These are phyloP conservation scores for Bubo blakistoni DNA, from an alignment of 2,113 vertebrate genomes.

Conservation along the genomic window DNA sequence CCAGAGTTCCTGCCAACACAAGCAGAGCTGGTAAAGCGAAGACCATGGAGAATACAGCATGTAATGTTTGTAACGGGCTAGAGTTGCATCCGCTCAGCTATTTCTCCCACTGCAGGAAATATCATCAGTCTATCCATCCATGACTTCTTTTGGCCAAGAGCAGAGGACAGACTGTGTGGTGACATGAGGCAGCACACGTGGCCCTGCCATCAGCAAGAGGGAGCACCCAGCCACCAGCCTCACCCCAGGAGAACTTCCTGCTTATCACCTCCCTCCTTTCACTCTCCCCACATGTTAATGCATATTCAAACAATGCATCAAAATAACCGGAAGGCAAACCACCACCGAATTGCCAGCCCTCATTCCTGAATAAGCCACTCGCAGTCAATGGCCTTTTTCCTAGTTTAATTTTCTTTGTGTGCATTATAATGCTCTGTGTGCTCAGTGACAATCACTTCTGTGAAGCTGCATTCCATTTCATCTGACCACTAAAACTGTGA, in stretches of 20 bases:
- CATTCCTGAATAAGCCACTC: background rate
- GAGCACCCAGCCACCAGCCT: background rate
- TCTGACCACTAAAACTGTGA: constrained; percentile 78
- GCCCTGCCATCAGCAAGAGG: background rate
- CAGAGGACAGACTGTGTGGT: background rate
- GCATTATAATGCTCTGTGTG: background rate
- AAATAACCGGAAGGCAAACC: constrained; percentile 33
- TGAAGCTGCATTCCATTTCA: constrained; percentile 82
- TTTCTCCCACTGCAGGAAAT: background rate
- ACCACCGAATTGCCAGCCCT: background rate
- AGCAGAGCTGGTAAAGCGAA: background rate
- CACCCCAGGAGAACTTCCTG: background rate
- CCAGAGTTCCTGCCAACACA: background rate
- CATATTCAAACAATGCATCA: background rate
- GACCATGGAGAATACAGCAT: background rate
- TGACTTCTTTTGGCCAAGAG: background rate
- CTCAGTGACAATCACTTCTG: constrained; percentile 76
- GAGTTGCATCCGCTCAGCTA: background rate
- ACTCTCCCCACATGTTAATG: background rate
- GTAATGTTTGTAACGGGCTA: accelerated
- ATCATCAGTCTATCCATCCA: background rate
- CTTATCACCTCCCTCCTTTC: background rate
- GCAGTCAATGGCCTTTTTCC: constrained; percentile 3
- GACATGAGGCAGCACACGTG: accelerated
- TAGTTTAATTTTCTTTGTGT: constrained; percentile 26